Conservation (phyloP, 1,140 invertebrate genomes). For the Bombus sibiricus region DNA sequence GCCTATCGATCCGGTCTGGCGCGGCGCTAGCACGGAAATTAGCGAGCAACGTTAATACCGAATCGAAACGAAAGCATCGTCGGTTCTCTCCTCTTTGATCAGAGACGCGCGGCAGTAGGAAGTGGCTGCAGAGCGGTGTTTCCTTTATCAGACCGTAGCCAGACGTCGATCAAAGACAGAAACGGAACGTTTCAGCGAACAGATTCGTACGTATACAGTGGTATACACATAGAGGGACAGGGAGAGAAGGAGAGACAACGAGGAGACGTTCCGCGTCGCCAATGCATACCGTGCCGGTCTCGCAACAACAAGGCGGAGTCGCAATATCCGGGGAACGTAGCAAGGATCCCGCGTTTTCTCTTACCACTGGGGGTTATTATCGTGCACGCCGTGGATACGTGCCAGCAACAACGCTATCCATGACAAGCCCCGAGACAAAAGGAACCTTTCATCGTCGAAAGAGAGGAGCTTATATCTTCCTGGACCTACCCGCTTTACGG, state of each 20-base stretch:
- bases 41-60: constrained; percentile 28
- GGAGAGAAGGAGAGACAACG: neutral
- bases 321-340: constrained; percentile 65
- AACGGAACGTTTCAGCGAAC: constrained; percentile 52
- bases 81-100: constrained; percentile 54
- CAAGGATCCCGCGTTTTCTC: constrained; percentile 55
- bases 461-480: constrained; percentile 31
- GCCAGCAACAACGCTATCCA: constrained; percentile 57
- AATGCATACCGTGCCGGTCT: neutral
- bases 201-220: constrained; percentile 28
- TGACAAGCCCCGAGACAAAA: constrained; percentile 57
- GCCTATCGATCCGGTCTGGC: constrained; percentile 5
- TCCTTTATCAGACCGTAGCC: constrained; percentile 29
- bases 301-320: constrained; percentile 58
- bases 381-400: constrained; percentile 53
- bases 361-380: constrained; percentile 63
- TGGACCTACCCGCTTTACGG: neutral
- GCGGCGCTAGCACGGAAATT: neutral
- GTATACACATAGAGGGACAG: neutral
- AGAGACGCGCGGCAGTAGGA: constrained; percentile 25
- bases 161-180: constrained; percentile 63
- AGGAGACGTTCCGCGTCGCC: constrained; percentile 10
- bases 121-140: constrained; percentile 38
- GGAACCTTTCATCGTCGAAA: constrained; percentile 40
- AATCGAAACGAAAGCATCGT: constrained; percentile 33